These are phyloP conservation scores for Masticophis lateralis DNA, from an alignment of 2,797 vertebrate genomes.

Conservation along the genomic window DNA sequence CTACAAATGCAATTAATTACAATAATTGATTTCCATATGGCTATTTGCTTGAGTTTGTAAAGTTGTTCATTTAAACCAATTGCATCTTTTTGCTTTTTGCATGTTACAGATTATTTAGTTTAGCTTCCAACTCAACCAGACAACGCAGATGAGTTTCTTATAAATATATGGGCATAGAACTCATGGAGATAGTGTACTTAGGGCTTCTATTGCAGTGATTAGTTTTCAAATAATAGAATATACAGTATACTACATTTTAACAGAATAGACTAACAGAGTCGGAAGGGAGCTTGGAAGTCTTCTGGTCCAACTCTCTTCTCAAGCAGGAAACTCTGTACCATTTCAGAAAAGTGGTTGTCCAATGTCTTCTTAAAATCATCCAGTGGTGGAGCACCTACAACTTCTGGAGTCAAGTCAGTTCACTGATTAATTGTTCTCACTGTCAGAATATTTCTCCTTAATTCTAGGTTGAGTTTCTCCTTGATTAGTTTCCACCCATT, in stretches of 20 bases:
- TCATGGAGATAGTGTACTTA: not conserved
- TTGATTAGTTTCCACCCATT: not conserved
- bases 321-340: not conserved
- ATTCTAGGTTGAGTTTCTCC: not conserved
- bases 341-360: not conserved
- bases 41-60: not conserved
- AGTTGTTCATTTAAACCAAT: not conserved
- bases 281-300: not conserved
- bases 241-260: not conserved
- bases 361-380: not conserved
- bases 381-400: not conserved
- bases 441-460: not conserved
- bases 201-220: not conserved
- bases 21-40: not conserved
- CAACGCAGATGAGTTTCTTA: not conserved
- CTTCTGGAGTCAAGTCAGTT: not conserved
- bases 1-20: not conserved
- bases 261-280: not conserved
- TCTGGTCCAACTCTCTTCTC: not conserved
- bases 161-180: not conserved
- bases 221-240: not conserved
- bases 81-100: not conserved
- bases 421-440: not conserved
- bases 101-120: not conserved
- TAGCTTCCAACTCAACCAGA: not conserved